Evolutionary conservation across 2,113 vertebrate genomes (phyloP).

Genomic region (Centropus unirufus): DNA sequence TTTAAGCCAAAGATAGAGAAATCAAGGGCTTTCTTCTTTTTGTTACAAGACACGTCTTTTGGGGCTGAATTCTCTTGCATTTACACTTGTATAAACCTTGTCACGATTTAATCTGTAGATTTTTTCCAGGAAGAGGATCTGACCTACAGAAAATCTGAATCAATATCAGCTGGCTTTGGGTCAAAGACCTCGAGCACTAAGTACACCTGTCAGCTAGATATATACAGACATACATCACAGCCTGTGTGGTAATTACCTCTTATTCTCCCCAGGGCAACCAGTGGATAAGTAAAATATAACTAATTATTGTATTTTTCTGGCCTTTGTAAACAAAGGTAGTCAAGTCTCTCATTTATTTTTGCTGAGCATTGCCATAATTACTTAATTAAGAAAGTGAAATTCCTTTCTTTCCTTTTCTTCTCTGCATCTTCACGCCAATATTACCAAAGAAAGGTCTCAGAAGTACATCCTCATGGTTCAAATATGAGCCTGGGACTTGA

Average conservation of each 20-base stretch:
- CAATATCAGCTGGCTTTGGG: neutral
- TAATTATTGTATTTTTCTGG: neutral
- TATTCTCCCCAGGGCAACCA: neutral
- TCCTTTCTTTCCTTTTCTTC: neutral
- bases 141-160: constrained; percentile 1
- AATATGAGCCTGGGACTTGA: accelerated
- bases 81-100: neutral
- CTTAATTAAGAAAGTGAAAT: neutral
- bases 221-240: neutral
- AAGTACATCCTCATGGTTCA: neutral
- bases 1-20: neutral
- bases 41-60: neutral
- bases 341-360: neutral
- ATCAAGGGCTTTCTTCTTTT: accelerated
- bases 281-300: neutral
- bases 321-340: neutral
- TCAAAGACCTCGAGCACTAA: neutral
- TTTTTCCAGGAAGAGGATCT: neutral
- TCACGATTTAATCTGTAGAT: neutral
- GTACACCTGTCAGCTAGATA: neutral
- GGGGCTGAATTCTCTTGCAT: neutral
- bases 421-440: neutral
- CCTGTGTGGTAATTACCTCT: neutral
- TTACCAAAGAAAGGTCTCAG: neutral
- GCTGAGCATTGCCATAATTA: neutral